These are phyloP conservation scores for Dolichallabes microphthalmus DNA, from an alignment of 2,113 vertebrate species.

Conservation along the genomic window DNA sequence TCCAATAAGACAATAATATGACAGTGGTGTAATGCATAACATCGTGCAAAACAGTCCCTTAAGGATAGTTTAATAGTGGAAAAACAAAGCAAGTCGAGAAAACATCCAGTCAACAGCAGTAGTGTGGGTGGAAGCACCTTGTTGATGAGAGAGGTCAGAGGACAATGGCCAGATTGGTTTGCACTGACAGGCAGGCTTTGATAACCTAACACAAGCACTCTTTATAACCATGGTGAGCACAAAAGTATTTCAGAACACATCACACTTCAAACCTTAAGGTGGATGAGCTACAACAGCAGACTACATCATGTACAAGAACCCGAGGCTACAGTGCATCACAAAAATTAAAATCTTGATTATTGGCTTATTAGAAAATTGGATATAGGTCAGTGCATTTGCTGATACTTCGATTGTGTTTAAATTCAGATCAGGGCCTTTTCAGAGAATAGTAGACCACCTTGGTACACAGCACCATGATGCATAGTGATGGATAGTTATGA, in stretches of 20 bases:
- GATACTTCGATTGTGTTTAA: too few species aligned
- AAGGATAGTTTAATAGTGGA: not conserved
- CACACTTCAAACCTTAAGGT: not conserved
- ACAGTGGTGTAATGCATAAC: not conserved
- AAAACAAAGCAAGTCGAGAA: not conserved
- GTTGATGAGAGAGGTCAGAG: not conserved
- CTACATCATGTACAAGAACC: not conserved
- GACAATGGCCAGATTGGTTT: not conserved
- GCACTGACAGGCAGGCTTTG: not conserved
- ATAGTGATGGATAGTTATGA: too few species aligned
- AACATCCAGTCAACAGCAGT: not conserved
- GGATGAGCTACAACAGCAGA: not conserved
- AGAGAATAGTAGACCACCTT: too few species aligned
- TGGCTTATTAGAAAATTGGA: not conserved
- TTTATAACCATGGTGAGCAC: not conserved
- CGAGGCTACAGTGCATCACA: not conserved
- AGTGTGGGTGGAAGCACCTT: not conserved
- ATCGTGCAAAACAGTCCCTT: not conserved
- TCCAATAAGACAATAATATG: not conserved
- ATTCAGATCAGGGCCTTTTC: too few species aligned
- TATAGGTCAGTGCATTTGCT: not conserved
- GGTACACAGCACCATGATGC: too few species aligned
- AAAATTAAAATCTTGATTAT: not conserved
- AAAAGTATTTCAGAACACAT: not conserved
- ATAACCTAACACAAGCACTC: not conserved